Evolutionary conservation across 1,140 invertebrate species (phyloP), one percentile per base, ranked within the genome.

Genomic region (Drosophila repleta): DNA sequence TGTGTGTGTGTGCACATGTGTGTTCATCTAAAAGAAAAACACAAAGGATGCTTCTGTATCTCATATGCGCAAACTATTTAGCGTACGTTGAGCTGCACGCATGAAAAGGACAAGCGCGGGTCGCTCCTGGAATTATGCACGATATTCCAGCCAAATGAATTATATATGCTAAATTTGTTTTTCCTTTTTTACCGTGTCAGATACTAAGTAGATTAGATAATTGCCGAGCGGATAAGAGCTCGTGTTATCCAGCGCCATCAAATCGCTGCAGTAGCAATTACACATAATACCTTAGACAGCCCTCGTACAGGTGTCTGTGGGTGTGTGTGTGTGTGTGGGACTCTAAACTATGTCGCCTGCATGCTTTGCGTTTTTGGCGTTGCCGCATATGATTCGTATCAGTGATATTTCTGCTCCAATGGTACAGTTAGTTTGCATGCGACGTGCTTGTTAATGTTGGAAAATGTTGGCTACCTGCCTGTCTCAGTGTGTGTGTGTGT

Each of bases 301-400:
- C 68, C 68, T 74, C 49, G 60, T 21, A 48, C 10, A 6, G 63
- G 29, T 51, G 39, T 74, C 18, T 18, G 35, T 48, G 18, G 11
- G 21, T 18, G 32, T 4, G 6, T 17, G 45, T 51, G 48, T 51
- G 48, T 51, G 48, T n/a, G 48, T 55, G 29, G 29, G 15, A 51
- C 48, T 51, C 48, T 26, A 32, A 48, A 55, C 62, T 45, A 46
- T 61, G 24, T 37, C 7, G 37, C 43, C 46, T 41, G 57, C 53
- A 61, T 49, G 67, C 76, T 79, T 60, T 69, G 58, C 58, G 57
- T 75, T 75, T 74, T 76, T 53, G 73, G 78, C 60, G 70, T 46
- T 87, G 83, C 67, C 68, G 76, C 83, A 87, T 87, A 87, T 88
- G 83, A 87, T 87, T 87, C 83, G 83, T 87, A 87, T 87, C 83